Conservation (phyloP, 2,888 invertebrate species). For the Pyrrhia umbra region DNA sequence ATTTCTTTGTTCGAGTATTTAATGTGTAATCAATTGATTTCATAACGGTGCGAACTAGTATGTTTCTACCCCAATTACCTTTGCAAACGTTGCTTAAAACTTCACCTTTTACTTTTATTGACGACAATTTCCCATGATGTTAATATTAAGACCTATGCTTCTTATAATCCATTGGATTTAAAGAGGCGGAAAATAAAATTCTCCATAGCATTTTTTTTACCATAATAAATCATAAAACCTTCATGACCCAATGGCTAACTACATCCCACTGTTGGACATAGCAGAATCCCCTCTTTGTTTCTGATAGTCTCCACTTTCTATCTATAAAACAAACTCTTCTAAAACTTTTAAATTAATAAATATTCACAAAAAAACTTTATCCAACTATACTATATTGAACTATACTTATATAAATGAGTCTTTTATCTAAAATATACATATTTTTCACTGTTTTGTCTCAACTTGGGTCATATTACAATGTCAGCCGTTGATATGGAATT, state of each 20-base stretch:
- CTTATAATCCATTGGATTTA: not conserved
- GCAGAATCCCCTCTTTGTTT: not conserved
- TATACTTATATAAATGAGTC: not conserved
- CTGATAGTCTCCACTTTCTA: not conserved
- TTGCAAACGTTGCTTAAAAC: not conserved
- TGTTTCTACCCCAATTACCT: constrained; percentile 17
- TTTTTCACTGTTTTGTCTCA: constrained; percentile 4
- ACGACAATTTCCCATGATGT: constrained; percentile 6
- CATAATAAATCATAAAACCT: not conserved
- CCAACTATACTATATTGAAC: not conserved
- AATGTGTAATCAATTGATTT: constrained; percentile 38
- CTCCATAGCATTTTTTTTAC: not conserved
- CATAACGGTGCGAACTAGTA: constrained; percentile 15
- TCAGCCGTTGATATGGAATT: constrained; percentile 6
- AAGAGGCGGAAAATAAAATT: not conserved
- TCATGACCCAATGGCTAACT: not conserved
- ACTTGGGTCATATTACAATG: constrained; percentile 21
- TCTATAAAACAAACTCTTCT: not conserved
- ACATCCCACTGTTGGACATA: not conserved
- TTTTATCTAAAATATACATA: constrained; percentile 1
- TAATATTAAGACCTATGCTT: not conserved
- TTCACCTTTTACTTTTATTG: constrained; percentile 43
- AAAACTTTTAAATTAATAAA: not conserved
- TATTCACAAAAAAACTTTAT: not conserved
- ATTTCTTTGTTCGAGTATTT: constrained; percentile 77